Evolutionary conservation across 2,113 vertebrate species (phyloP).

Genomic region (Osmerus mordax): DNA sequence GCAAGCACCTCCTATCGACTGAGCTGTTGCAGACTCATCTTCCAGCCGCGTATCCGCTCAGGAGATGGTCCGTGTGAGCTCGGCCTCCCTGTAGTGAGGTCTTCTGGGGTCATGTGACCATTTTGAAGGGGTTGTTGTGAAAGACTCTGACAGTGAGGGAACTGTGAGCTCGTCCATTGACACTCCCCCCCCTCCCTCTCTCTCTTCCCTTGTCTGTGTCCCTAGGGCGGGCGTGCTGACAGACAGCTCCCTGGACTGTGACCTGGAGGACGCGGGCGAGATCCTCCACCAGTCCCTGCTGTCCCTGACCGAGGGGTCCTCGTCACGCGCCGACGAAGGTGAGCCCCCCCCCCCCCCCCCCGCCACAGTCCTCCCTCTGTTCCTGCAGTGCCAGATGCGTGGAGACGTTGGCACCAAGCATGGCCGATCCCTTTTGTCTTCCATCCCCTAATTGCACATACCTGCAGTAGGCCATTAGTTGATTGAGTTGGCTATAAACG

Average conservation of each 20-base stretch:
- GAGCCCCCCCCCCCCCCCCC: constrained; percentile 9
- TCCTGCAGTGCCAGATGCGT: background rate
- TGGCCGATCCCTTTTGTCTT: no score
- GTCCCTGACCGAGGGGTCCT: constrained; percentile 69
- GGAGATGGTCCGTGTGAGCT: no score
- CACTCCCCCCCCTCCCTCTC: constrained; percentile 5
- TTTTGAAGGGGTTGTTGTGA: no score
- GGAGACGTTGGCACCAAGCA: background rate
- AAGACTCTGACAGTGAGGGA: no score
- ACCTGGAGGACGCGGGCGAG: constrained; percentile 74
- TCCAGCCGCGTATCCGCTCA: no score
- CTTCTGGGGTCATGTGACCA: no score
- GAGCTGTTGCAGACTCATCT: no score
- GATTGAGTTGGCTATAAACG: background rate
- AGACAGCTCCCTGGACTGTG: constrained; percentile 56
- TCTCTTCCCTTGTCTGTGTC: background rate
- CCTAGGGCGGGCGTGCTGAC: constrained; percentile 58
- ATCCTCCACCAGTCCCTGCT: constrained; percentile 71
- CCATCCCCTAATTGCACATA: background rate
- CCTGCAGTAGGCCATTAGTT: background rate
- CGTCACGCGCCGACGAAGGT: constrained; percentile 80
- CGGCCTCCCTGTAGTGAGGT: no score
- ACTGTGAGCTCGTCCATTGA: no score
- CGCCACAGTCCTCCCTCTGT: background rate
- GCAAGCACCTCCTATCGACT: no score